A percentile compares a stretch with the other conserved stretches of the same genome.
phyloP scores from a whole-genome alignment of 2,888 invertebrate genomes.

The Trachelus troglodyta region DNA sequence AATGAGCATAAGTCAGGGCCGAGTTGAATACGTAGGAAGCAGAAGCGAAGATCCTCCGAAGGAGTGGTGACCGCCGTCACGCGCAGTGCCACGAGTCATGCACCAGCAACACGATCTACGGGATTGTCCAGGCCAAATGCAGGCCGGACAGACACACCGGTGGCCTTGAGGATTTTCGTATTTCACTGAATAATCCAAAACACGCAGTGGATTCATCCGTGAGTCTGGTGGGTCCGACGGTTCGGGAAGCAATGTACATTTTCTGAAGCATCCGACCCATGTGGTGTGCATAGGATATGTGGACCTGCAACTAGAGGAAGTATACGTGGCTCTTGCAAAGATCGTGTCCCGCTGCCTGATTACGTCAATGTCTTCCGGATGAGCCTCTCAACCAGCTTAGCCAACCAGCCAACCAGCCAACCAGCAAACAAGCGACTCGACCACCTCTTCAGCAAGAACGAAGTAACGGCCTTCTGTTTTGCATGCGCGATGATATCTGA shows the following conservation, averaged over 20 bases:
- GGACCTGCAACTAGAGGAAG: background rate
- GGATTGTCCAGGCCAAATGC: too few species aligned
- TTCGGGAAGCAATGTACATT: background rate
- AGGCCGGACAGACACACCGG: too few species aligned
- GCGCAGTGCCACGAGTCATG: conserved; percentile 16
- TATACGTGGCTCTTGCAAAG: background rate
- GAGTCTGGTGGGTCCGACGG: background rate
- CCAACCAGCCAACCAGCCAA: too few species aligned
- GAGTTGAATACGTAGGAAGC: background rate
- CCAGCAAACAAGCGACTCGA: too few species aligned
- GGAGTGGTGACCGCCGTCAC: conserved; percentile 8
- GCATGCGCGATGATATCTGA: conserved; percentile 61
- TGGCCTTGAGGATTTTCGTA: background rate
- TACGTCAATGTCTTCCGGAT: background rate
- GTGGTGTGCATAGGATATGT: background rate
- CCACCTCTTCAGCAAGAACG: background rate
- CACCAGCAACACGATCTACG: too few species aligned
- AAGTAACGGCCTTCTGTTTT: conserved; percentile 52
- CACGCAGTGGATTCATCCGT: background rate
- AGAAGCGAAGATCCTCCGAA: conserved; percentile 7
- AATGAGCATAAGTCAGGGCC: too few species aligned
- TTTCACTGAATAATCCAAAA: too few species aligned
- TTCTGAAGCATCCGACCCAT: background rate
- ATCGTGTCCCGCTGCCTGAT: background rate
- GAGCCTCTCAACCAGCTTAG: background rate